Evolutionary conservation across 2,113 vertebrate genomes (phyloP), one percentile per base, ranked within the genome.

Genomic region (Baryphthengus martii): DNA sequence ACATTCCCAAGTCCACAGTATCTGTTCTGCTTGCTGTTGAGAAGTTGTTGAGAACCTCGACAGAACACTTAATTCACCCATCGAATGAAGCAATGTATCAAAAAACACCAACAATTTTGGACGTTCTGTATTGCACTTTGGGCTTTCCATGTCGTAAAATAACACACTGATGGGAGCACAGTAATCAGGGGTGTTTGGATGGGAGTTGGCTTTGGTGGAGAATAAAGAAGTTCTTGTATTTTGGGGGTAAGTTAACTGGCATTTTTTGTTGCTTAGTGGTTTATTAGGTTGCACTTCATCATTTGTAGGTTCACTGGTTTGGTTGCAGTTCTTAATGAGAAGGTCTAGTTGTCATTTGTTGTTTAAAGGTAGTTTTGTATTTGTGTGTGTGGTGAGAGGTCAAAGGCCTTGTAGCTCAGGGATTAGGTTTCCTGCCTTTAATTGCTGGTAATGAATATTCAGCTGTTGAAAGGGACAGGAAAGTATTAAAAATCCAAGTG

Each of bases 401-500:
- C 33, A 84, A 84, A 86, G 68, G 39, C 13, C 42, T 93, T 63
- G 39, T 63, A 86, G 50, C n/a, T 63, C 17, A 77, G 55, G 47
- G 79, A 93, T 66, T 93, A 42, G 13, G 37, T 86, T 90, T 92
- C 79, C 88, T 39, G 23, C 63, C 39, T 55, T 94, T 93, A 88
- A 63, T 55, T 84, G 59, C 26, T 80, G 24, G 12, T 83, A 70
- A 74, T 86, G 79, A 85, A 92, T 88, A 95, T 66, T 94, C 83
- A 95, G 1, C 72, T 83, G n/a, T 58, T 83, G 33, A 90, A 80
- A 29, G 37, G 1, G 15, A 58, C 23, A 83, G 58, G 37, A 83
- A 83, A 73, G 18, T 19, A 62, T 24, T 42, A 70, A 68, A 66
- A 91, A 83, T 82, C 7, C 5, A 65, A 78, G 29, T 68, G 50